Evolutionary conservation across 1,140 invertebrate species (phyloP).

Genomic region (Steinernema khuongi): DNA sequence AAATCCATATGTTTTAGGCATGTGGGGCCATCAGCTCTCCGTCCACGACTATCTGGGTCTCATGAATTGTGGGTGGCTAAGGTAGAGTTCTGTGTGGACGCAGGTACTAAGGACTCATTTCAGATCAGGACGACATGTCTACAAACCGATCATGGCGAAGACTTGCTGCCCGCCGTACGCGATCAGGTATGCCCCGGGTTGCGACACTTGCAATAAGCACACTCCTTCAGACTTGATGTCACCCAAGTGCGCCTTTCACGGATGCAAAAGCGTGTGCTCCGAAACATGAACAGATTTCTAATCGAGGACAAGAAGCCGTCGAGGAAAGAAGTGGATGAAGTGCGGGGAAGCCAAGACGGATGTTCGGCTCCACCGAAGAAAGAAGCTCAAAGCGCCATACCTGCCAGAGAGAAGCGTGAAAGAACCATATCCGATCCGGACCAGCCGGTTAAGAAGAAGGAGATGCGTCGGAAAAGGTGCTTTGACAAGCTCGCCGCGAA

Average conservation of each 20-base stretch:
- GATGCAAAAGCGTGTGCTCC: conserved; percentile 47
- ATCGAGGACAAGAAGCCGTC: conserved; percentile 36
- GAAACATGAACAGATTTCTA: conserved; percentile 46
- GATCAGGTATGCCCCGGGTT: conserved; percentile 68
- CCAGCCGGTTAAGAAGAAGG: conserved; percentile 40
- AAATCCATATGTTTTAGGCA: conserved; percentile 61
- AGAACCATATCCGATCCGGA: conserved; percentile 11
- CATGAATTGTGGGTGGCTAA: conserved; percentile 89
- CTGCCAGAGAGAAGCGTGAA: conserved; percentile 3
- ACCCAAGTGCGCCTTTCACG: conserved; percentile 47
- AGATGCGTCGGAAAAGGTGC: conserved; percentile 41
- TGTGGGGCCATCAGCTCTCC: conserved; percentile 77
- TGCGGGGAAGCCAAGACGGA: neutral
- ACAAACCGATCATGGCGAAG: conserved; percentile 81
- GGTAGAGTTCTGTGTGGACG: conserved; percentile 62
- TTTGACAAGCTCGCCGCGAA: conserved; percentile 35
- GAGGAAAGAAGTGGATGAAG: neutral
- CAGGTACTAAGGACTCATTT: conserved; percentile 21
- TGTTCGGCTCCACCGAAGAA: neutral
- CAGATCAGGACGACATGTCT: conserved; percentile 84
- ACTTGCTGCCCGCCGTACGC: conserved; percentile 94
- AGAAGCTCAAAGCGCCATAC: too few relatives aligned
- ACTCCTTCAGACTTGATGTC: conserved; percentile 51
- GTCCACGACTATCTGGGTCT: conserved; percentile 81
- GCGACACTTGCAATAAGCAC: conserved; percentile 15